These are phyloP conservation scores for Diuraphis noxia DNA, from an alignment of 1,140 invertebrate genomes.

Conservation along the genomic window DNA sequence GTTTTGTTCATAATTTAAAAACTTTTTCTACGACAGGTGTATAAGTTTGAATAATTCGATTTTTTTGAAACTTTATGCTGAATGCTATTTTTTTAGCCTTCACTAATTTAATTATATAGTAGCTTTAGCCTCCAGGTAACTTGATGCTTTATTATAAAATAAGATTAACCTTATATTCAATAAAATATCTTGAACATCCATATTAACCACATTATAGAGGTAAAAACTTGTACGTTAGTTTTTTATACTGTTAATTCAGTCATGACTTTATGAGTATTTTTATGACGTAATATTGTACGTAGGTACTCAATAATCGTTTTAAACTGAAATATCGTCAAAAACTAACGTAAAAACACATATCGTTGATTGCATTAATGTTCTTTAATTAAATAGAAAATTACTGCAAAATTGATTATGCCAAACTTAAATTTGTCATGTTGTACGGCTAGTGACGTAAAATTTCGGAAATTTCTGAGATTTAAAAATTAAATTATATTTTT, in stretches of 20 bases:
- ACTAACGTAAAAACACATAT: background rate
- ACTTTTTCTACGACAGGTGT: background rate
- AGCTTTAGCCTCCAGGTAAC: background rate
- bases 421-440: background rate
- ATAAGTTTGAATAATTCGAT: conserved; percentile 1
- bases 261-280: background rate
- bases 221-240: background rate
- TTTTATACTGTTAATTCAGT: background rate
- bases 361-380: background rate
- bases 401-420: too few species aligned
- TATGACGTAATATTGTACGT: background rate
- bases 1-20: background rate
- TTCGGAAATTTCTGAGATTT: too few species aligned
- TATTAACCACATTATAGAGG: background rate
- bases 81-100: background rate
- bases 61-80: background rate
- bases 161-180: background rate
- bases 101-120: background rate
- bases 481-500: too few species aligned
- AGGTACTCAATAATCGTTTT: background rate
- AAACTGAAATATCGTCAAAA: background rate
- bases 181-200: background rate
- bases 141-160: background rate
- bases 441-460: too few species aligned
- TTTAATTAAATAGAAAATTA: too few species aligned